Base-by-base conservation (phyloP, 2,888 invertebrate genomes). In the Drosophila neonasuta region DNA sequence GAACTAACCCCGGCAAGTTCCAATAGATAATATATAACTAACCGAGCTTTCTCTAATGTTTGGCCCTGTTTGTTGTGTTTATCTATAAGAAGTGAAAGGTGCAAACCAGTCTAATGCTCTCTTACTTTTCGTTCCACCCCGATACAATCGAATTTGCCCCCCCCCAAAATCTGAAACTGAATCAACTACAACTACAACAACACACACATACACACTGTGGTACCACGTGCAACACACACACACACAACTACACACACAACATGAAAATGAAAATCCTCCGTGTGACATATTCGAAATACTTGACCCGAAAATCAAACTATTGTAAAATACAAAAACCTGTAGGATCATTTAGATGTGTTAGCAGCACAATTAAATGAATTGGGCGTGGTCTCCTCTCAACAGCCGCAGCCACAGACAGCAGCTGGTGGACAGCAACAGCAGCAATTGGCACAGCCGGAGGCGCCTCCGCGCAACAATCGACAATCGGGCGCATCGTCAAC, bases 321-420 rank as follows among this genome's bases (percentile, higher is more conserved):
- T 84, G 79, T 76, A 80, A 79, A 78, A 76, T 63, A 74, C 83
- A 66, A 84, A 88, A 70, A 71, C 73, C 64, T 76, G 88, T 92
- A 98, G 97, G 98, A 99, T 77, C 81, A 81, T 92, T 94, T 99
- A 93, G 99, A 99, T 92, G 96, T 96, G 91, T 92, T 99, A 91
- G 99, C 98, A 75, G 97, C 97, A 89, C 98, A 99, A 92, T 93
- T 99, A 90, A 98, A 97, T 92, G 97, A 98, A 92, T 93, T 99
- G 90, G 97, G 96, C 86, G 95, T 95, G 88, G 95, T 95, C 88
- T 93, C 89, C 86, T 93, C 89, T 74, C 90, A 89, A 90, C 90
- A 91, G 89, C 90, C 90, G 88, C 90, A 90, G 81, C 88, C 88
- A 68, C 89, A 89, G 75, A 88, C 89, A 61, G 86, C 87, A 72